A percentile compares a stretch with the other conserved stretches of the same genome.
phyloP scores from a whole-genome alignment of 2,797 vertebrate species.

The Columba guinea region DNA sequence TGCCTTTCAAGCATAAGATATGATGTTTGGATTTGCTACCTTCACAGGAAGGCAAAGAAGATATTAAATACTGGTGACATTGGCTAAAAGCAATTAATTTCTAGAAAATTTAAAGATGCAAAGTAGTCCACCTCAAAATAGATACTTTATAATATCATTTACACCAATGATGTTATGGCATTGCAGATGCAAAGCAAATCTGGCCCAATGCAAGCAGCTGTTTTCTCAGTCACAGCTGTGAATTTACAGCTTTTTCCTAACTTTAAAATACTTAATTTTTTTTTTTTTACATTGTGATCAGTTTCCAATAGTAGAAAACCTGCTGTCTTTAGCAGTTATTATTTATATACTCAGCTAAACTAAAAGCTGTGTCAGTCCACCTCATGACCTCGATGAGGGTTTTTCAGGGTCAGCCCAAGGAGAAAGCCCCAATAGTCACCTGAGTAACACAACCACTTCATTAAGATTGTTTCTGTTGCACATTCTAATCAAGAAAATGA shows the following conservation, averaged over 20 bases:
- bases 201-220: not conserved
- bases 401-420: constrained; percentile 7
- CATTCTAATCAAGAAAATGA: not conserved
- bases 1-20: not conserved
- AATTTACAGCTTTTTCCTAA: not conserved
- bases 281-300: not conserved
- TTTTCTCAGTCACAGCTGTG: not conserved
- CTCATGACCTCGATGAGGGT: not conserved
- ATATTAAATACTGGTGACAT: not conserved
- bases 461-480: not conserved
- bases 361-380: not conserved
- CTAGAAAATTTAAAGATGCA: not conserved
- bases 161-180: not conserved
- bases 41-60: not conserved
- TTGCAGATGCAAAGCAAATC: not conserved
- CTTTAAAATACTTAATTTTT: not conserved
- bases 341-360: not conserved
- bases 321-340: constrained; percentile 11
- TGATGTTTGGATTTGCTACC: not conserved
- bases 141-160: not conserved
- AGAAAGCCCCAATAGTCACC: not conserved
- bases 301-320: not conserved
- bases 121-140: not conserved
- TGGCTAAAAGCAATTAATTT: not conserved
- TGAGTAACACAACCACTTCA: not conserved